Base-by-base conservation (phyloP, 2,888 invertebrate genomes). In the Calameuta filiformis region DNA sequence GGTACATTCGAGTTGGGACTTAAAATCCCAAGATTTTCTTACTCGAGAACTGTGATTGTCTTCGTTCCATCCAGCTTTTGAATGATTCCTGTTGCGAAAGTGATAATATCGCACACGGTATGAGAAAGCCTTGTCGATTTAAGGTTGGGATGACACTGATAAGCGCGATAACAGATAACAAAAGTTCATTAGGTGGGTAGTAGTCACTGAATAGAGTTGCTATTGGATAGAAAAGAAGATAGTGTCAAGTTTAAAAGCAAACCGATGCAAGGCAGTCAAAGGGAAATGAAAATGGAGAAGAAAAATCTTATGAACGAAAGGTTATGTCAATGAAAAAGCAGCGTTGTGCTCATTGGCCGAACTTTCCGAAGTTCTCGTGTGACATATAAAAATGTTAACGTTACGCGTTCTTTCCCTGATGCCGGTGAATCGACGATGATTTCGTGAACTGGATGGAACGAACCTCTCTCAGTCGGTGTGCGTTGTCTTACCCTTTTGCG, bases 381-480 rank as follows among this genome's bases (percentile, higher is more conserved):
- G 83, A 75, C 87, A 87, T 78, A 88, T 83, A 76, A 87, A 85
- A 75, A 87, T 82, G 78, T 85, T 86, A 73, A 82, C 84, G 74
- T 80, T 83, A 73, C 84, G 80, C 75, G 81, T 78, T 76, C 80
- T 77, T 30, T 76, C 76, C 69, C 75, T 31, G 37, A 77, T 77
- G 37, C 77, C 74, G 15, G 79, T 79, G 56, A 79, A 73, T 68
- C 75, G 75, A 30, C 35, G 23, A 31, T 77, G 82, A 80, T 76
- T 80, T 80, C 79, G 81, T 77, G 75, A 83, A 85, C 87, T 84
- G 88, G 90, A 90, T 87, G 90, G 89, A 89, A 89, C 89, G 85
- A 85, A 85, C 85, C 88, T 87, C 69, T 86, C 89, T 91, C 90
- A 91, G 89, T 91, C 90, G 79, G 85, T 85, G 79, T 90, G 88